Evolutionary conservation across 2,113 vertebrate species (phyloP).

Genomic region (Eira barbara): DNA sequence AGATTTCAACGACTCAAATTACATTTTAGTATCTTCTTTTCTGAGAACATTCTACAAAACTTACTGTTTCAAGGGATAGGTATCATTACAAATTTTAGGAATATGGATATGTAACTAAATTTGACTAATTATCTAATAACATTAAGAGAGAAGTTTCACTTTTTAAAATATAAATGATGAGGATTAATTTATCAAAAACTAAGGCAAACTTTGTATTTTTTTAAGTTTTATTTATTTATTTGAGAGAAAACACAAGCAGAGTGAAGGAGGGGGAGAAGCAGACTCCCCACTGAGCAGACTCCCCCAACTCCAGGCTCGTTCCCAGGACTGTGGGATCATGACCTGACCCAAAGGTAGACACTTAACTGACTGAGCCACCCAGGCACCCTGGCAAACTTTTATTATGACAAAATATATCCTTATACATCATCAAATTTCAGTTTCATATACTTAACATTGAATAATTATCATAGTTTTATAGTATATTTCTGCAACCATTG

Average conservation of each 20-base stretch:
- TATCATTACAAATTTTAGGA: neutral
- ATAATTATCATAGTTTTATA: neutral
- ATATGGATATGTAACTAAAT: neutral
- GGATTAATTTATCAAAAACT: neutral
- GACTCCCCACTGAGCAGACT: neutral
- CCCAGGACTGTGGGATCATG: neutral
- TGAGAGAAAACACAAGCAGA: neutral
- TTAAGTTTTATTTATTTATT: neutral
- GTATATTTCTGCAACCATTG: neutral
- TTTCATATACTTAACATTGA: neutral
- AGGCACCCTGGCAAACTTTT: neutral
- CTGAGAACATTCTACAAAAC: neutral
- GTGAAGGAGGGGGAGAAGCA: neutral
- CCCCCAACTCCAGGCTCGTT: neutral
- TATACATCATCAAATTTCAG: neutral
- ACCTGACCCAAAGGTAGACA: neutral
- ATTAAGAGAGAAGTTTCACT: neutral
- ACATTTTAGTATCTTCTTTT: neutral
- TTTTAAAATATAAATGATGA: neutral
- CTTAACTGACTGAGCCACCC: neutral
- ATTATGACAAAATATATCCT: neutral
- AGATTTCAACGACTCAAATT: slow-evolving; percentile 40
- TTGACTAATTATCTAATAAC: neutral
- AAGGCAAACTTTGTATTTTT: neutral
- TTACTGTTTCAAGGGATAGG: neutral